Evolutionary conservation across 2,888 invertebrate species (phyloP), one percentile per base, ranked within the genome.

Genomic region (Gortyna flavago): DNA sequence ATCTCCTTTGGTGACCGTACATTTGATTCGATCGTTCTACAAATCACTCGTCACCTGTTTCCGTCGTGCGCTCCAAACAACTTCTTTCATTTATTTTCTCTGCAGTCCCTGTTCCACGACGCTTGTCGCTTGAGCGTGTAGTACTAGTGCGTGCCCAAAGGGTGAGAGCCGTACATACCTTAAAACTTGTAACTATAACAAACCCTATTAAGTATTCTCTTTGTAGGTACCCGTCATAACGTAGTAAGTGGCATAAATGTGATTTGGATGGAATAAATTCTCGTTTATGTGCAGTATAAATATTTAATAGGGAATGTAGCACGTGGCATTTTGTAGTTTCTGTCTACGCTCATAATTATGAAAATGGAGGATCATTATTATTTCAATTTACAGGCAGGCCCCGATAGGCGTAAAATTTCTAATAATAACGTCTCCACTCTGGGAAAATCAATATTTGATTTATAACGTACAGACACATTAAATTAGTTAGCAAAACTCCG

Each of bases 151-250:
- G 6, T n/a, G 7, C 7, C 54, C 4, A 69, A 69, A 35, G 11
- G 35, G 18, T 68, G 1, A 32, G 5, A 48, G 25, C 51, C 3
- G 51, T 69, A 51, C 61, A 54, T 70, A 79, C 68, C 71, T 76
- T 64, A 38, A 77, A 81, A 79, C 65, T 72, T 77, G 69, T 67
- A 83, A 83, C 74, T 66, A 70, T 72, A 67, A 78, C 18, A 69
- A 65, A 72, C 32, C 65, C 54, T 67, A 85, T 85, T 85, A 77
- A 11, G 51, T 57, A 85, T 85, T 85, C 85, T 77, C 83, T 85
- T 74, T 82, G 74, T n/a, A n/a, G n/a, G n/a, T 70, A 25, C 59
- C 35, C 66, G 35, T 57, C 73, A 57, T 74, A 82, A 69, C 41
- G 61, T 25, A 65, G 29, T 83, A 72, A 72, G 38, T 61, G 57